Evolutionary conservation across 2,113 vertebrate genomes (phyloP), one percentile per base, ranked within the genome.

Genomic region (Bubalus kerabau): DNA sequence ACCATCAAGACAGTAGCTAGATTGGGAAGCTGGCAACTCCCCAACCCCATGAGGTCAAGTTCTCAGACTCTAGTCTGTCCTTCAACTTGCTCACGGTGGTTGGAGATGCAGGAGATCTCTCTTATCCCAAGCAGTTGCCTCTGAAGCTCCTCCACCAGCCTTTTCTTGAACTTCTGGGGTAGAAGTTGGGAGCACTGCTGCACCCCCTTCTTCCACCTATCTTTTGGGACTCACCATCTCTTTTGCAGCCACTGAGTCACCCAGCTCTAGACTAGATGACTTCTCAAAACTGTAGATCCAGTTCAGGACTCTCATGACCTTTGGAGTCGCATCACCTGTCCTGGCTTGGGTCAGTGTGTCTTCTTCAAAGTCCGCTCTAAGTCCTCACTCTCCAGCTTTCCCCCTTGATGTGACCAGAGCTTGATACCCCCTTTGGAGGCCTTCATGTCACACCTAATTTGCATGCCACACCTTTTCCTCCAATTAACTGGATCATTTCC

Each of bases 1-100:
- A 94, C 95, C 88, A 95, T 97, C 97, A 98, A 97, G 97, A 97
- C 94, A 92, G 95, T 50, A 97, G 89, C 78, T 97, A 96, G 96
- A 97, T 96, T 89, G 96, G 93, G 95, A 95, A 94, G 95, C 91
- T 98, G 97, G 97, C 97, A 97, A 32, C 40, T 76, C 96, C 91
- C 91, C 96, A 97, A 50, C 60, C 54, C 52, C 40, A 10, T 50
- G 71, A 86, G 91, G 97, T 97, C 97, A 97, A 98, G 62, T 93
- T 94, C 95, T 86, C 97, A 94, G 92, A 97, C 96, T 92, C 93
- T 94, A 93, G 95, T 96, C 91, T 87, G 96, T 97, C 97, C 97
- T 98, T 98, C 93, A 97, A 3, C 56, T 97, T 89, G 56, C 26
- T 90, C 60, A 67, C 5, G 2, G 93, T 83, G 54, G 40, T 30